These are phyloP conservation scores for Ondatra zibethicus DNA, from an alignment of 2,113 vertebrate genomes.

Conservation along the genomic window DNA sequence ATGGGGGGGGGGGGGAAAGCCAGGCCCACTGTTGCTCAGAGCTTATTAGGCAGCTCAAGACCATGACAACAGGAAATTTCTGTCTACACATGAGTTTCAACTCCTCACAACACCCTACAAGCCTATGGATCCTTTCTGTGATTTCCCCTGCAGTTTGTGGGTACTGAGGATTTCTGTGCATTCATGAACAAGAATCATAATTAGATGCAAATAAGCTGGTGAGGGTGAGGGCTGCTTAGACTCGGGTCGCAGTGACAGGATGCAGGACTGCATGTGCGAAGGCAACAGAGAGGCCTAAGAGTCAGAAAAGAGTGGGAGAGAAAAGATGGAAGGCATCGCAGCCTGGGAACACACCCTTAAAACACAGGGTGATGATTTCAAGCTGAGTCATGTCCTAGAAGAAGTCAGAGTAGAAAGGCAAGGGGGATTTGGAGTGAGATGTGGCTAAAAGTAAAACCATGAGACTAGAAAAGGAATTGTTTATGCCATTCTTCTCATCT, in stretches of 20 bases:
- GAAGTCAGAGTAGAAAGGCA: constrained; percentile 23
- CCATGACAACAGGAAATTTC: neutral
- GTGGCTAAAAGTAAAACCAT: neutral
- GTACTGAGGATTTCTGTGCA: neutral
- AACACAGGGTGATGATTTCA: neutral
- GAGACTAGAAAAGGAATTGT: constrained; percentile 16
- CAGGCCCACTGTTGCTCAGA: neutral
- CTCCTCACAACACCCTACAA: neutral
- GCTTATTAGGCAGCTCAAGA: neutral
- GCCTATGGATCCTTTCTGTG: neutral
- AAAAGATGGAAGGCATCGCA: neutral
- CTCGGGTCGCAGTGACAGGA: neutral
- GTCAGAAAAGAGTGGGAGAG: neutral
- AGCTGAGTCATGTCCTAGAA: neutral
- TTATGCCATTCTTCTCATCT: constrained; percentile 40
- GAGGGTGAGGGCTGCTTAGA: neutral
- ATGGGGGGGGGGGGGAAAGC: no score
- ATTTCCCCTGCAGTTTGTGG: neutral
- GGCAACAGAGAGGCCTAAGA: neutral
- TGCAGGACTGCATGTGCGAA: no score
- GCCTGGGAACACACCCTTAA: neutral
- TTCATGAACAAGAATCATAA: constrained; percentile 25
- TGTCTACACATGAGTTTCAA: rapidly evolving
- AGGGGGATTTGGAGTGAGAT: neutral
- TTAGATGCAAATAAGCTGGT: neutral